A percentile compares a stretch with the other conserved stretches of the same genome.
Conservation (phyloP, 2,797 vertebrate genomes). For the Manis javanica region DNA sequence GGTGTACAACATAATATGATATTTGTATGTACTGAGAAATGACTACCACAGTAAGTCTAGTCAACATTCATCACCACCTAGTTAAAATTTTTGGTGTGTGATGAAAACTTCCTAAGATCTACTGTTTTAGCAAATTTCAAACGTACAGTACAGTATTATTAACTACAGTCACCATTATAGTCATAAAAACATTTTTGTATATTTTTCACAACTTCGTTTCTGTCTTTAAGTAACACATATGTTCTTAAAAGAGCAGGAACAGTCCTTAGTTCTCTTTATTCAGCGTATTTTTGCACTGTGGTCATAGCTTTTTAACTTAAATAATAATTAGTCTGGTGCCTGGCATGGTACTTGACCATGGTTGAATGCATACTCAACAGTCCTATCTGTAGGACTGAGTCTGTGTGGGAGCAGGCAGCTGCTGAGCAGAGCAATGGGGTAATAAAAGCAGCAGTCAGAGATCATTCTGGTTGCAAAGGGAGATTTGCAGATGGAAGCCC, state of each 20-base stretch:
- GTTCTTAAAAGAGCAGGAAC: background rate
- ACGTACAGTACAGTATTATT: background rate
- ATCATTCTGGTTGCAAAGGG: background rate
- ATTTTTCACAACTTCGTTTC: background rate
- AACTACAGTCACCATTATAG: background rate
- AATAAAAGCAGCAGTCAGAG: background rate
- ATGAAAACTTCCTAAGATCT: background rate
- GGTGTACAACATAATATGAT: background rate
- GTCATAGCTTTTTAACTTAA: background rate
- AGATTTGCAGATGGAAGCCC: background rate
- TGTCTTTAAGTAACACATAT: background rate
- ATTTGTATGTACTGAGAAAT: background rate
- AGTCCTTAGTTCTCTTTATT: background rate
- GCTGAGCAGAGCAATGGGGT: background rate
- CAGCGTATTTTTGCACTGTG: background rate
- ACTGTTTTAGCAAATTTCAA: background rate
- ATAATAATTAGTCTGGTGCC: too few relatives aligned
- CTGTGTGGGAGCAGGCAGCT: background rate
- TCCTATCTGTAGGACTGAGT: background rate
- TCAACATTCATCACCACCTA: background rate
- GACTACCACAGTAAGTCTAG: background rate
- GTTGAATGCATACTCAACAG: background rate
- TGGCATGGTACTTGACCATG: background rate
- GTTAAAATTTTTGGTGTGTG: background rate
- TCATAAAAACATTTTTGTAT: background rate